Evolutionary conservation across 2,888 invertebrate genomes (phyloP).

Genomic region (Empis stercorea): DNA sequence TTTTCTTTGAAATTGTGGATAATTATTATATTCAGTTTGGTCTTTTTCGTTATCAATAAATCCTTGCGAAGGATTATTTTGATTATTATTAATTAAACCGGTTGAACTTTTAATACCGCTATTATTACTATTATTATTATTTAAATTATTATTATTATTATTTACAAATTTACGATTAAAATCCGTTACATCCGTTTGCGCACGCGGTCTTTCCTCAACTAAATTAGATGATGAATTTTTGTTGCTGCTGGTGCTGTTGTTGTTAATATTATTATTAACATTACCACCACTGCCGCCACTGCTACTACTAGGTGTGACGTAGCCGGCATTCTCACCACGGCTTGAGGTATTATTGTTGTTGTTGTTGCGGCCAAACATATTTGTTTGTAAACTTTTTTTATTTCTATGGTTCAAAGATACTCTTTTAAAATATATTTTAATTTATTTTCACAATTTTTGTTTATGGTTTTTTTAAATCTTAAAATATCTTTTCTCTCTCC

Average conservation of each 20-base stretch:
- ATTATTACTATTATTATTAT: conserved; percentile 16
- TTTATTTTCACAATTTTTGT: background rate
- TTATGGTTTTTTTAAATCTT: background rate
- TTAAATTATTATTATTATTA: background rate
- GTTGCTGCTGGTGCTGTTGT: background rate
- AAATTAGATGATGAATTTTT: conserved; percentile 19
- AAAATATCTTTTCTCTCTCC: background rate
- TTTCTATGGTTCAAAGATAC: background rate
- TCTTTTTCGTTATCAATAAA: conserved; percentile 12
- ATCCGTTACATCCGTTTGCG: conserved; percentile 24
- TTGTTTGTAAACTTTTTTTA: too few species aligned
- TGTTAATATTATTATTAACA: too few species aligned
- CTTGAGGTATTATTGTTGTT: conserved; percentile 6
- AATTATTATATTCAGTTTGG: conserved; percentile 9
- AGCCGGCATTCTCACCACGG: conserved; percentile 20
- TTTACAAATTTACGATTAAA: conserved; percentile 10
- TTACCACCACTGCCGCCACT: conserved; percentile 1
- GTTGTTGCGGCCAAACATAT: conserved; percentile 1
- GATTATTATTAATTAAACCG: conserved; percentile 14
- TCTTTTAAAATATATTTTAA: background rate
- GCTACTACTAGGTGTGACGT: conserved; percentile 15
- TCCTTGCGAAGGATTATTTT: conserved; percentile 12
- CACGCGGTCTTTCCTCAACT: conserved; percentile 36
- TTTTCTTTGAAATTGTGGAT: conserved; percentile 10
- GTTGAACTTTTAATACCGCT: conserved; percentile 12